A percentile compares a stretch with the other conserved stretches of the same genome.
Evolutionary conservation across 2,888 invertebrate genomes (phyloP).

Genomic region (Cyrtodaria siliqua): DNA sequence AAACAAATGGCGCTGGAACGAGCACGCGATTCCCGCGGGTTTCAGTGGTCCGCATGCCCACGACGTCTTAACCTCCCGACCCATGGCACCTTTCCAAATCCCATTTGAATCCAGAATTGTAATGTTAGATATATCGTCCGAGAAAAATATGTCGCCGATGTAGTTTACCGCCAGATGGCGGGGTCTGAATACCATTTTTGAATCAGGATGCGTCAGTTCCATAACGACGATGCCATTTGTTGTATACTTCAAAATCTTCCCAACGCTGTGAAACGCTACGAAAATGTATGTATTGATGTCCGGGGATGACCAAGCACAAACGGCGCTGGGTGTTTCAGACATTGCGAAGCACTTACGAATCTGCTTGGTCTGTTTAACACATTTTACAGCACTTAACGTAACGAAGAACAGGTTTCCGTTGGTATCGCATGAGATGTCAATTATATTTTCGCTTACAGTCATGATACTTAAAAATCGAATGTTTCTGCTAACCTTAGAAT

Average conservation of each 20-base stretch:
- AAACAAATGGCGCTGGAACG: conserved; percentile 50
- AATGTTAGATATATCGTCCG: conserved; percentile 48
- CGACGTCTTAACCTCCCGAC: conserved; percentile 42
- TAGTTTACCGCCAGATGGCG: conserved; percentile 42
- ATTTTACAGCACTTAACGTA: conserved; percentile 24
- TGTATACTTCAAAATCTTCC: conserved; percentile 40
- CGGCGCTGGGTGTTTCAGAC: conserved; percentile 25
- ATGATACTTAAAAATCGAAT: conserved; percentile 28
- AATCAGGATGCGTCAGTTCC: conserved; percentile 48
- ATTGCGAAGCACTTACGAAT: conserved; percentile 39
- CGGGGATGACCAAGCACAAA: conserved; percentile 23
- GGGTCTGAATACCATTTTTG: conserved; percentile 44
- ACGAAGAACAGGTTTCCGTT: conserved; percentile 38
- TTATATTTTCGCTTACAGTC: conserved; percentile 46
- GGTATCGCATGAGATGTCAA: conserved; percentile 45
- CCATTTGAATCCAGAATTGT: conserved; percentile 56
- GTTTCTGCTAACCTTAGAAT: conserved; percentile 28
- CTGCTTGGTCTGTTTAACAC: conserved; percentile 24
- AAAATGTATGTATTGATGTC: conserved; percentile 4
- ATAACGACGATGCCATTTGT: conserved; percentile 23
- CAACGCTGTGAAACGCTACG: conserved; percentile 45
- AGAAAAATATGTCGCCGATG: conserved; percentile 56
- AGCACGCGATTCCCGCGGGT: conserved; percentile 51
- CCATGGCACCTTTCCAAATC: conserved; percentile 52
- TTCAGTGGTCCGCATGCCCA: conserved; percentile 32